These are phyloP conservation scores for Synergus gifuensis DNA, from an alignment of 2,888 invertebrate genomes.

Conservation along the genomic window DNA sequence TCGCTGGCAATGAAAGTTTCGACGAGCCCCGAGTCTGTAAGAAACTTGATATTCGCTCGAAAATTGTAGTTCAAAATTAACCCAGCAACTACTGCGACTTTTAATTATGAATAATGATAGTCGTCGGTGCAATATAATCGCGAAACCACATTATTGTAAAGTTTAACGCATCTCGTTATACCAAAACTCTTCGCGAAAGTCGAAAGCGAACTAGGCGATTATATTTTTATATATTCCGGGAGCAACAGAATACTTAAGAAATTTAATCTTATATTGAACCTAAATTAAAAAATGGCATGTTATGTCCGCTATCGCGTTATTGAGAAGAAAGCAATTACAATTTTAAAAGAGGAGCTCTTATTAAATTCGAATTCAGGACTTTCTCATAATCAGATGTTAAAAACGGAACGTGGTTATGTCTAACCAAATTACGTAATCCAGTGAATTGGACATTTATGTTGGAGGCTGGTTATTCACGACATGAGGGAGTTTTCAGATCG, in stretches of 20 bases:
- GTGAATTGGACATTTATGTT: conserved; percentile 16
- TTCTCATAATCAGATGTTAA: neutral
- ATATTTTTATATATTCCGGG: conserved; percentile 12
- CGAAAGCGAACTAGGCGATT: conserved; percentile 31
- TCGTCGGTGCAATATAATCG: conserved; percentile 45
- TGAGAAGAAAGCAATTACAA: neutral
- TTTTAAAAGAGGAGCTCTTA: neutral
- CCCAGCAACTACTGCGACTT: conserved; percentile 48
- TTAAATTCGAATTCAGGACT: neutral
- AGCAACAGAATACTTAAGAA: conserved; percentile 16
- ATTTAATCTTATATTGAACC: neutral
- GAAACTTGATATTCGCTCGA: conserved; percentile 37
- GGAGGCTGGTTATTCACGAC: neutral
- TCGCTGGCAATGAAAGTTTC: conserved; percentile 31
- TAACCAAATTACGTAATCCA: conserved; percentile 12
- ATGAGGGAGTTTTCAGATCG: conserved; percentile 23
- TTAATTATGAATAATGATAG: conserved; percentile 54
- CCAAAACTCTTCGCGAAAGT: conserved; percentile 17
- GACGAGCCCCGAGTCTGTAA: conserved; percentile 13
- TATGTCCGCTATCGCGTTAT: too few relatives aligned
- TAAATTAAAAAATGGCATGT: neutral
- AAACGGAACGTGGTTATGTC: neutral
- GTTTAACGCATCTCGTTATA: conserved; percentile 45
- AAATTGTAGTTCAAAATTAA: conserved; percentile 46
- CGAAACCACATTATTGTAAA: conserved; percentile 44